Percentiles rank a stretch among this genome's conserved stretches.
Evolutionary conservation across 2,113 vertebrate species (phyloP).

Genomic region (Nesoenas mayeri): DNA sequence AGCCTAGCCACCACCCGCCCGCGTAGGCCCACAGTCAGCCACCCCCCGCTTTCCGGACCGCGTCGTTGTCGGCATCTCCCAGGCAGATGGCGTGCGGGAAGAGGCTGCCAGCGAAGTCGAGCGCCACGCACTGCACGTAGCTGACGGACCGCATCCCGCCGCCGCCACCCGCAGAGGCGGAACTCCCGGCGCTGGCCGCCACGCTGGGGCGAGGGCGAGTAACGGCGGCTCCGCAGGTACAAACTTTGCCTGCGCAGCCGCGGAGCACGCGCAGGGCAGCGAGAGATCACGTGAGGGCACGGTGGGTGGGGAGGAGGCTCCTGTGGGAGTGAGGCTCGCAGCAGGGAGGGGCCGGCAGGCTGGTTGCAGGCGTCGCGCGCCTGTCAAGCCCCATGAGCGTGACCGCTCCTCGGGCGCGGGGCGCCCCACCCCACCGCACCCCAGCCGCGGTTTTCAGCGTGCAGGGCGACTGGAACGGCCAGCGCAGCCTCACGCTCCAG

Average conservation of each 20-base stretch:
- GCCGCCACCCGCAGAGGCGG: neutral
- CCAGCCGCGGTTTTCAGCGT: neutral
- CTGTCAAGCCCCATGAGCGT: neutral
- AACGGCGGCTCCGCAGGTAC: neutral
- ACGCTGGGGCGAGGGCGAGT: no score
- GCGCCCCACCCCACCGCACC: no score
- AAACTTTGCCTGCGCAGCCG: neutral
- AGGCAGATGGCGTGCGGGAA: constrained; percentile 93
- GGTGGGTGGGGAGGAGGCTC: no score
- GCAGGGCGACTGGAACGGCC: no score
- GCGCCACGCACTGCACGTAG: constrained; percentile 87
- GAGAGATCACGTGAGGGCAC: neutral
- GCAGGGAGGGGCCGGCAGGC: no score
- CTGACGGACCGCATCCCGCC: constrained; percentile 87
- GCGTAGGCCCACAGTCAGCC: neutral
- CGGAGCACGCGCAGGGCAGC: no score
- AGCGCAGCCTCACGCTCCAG: accelerated
- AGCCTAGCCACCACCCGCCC: neutral
- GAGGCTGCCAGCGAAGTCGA: constrained; percentile 91
- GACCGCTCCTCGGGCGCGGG: neutral
- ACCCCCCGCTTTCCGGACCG: constrained; percentile 63
- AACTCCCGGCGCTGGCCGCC: neutral
- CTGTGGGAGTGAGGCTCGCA: neutral
- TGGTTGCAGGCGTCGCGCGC: neutral
- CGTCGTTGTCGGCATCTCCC: constrained; percentile 93